A percentile compares a stretch with the other conserved stretches of the same genome.
Evolutionary conservation across 2,797 vertebrate genomes (phyloP).

Genomic region (Sylvilagus floridanus): DNA sequence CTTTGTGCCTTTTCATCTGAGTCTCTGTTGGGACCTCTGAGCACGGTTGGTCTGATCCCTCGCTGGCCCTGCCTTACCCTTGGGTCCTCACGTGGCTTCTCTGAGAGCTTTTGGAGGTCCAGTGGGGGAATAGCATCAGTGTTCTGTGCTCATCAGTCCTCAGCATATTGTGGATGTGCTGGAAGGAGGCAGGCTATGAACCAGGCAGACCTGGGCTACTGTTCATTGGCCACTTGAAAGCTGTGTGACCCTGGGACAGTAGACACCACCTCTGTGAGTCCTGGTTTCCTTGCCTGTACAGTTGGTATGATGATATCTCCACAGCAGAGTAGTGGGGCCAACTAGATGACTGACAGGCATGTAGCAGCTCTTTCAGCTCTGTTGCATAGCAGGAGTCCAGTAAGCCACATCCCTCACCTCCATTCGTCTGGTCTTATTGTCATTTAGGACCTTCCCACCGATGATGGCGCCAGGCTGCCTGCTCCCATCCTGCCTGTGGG

Average conservation of each 20-base stretch:
- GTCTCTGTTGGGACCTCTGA: neutral
- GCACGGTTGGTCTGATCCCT: accelerated
- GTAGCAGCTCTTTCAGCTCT: neutral
- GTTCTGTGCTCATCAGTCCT: neutral
- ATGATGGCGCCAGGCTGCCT: neutral
- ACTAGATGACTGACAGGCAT: neutral
- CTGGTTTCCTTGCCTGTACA: neutral
- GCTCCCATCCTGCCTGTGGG: neutral
- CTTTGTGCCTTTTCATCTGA: neutral
- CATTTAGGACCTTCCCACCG: neutral
- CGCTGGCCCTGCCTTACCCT: no score
- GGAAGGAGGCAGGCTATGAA: neutral
- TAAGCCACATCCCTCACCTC: neutral
- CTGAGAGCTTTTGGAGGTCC: neutral
- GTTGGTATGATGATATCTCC: neutral
- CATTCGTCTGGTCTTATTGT: neutral
- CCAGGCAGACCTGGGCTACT: neutral
- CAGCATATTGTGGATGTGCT: neutral
- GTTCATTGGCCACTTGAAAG: neutral
- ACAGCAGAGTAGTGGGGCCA: no score
- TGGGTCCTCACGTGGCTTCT: neutral
- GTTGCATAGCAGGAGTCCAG: neutral
- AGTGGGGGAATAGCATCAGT: accelerated
- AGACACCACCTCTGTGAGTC: neutral
- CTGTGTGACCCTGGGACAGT: neutral